A percentile compares a stretch with the other conserved stretches of the same genome.
Conservation (phyloP, 2,888 invertebrate genomes). For the Agriopis marginaria region DNA sequence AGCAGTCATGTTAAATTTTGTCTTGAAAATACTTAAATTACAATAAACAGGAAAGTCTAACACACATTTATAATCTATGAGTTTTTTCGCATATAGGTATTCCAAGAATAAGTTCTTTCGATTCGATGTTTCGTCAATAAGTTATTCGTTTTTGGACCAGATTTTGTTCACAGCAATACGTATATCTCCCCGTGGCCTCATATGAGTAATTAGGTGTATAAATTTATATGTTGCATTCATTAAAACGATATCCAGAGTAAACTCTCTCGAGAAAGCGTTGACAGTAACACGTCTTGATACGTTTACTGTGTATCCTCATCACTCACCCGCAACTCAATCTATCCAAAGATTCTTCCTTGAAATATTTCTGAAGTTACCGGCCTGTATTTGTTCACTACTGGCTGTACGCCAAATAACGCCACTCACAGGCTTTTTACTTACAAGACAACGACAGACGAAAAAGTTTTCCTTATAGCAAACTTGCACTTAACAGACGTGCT, state of each 20-base stretch:
- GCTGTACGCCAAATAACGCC: slow-evolving; percentile 8
- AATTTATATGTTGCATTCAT: neutral
- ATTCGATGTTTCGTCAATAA: no score
- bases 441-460: neutral
- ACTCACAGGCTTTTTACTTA: slow-evolving; percentile 1
- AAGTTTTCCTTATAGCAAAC: slow-evolving; percentile 2
- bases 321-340: neutral
- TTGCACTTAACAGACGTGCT: neutral
- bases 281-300: slow-evolving; percentile 12
- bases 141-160: no score
- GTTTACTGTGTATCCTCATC: slow-evolving; percentile 8
- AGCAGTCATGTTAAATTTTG: no score
- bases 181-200: no score
- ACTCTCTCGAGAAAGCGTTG: slow-evolving; percentile 9
- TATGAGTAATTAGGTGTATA: no score
- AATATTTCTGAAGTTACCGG: slow-evolving; percentile 4
- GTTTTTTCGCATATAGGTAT: no score
- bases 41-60: no score
- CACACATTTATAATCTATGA: no score
- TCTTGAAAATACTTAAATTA: no score
- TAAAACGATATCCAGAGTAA: slow-evolving; percentile 18
- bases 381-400: slow-evolving; percentile 1
- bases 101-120: no score
- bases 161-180: no score
- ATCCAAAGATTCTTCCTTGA: slow-evolving; percentile 4